phyloP scores from a whole-genome alignment of 2,888 invertebrate species.

The Tenthredo notha region DNA sequence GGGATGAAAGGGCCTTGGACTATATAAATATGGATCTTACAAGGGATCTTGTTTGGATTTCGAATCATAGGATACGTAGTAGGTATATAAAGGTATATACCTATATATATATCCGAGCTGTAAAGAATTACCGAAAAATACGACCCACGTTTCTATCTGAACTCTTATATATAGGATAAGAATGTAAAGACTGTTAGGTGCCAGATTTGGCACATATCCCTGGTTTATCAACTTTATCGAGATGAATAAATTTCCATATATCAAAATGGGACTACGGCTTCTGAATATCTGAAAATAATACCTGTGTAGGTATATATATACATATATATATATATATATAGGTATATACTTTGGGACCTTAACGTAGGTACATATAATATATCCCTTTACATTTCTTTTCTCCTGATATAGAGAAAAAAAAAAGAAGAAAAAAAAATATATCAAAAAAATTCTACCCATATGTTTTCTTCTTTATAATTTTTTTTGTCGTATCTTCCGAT shows the following conservation, averaged over 20 bases:
- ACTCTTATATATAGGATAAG: constrained; percentile 1
- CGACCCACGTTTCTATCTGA: constrained; percentile 14
- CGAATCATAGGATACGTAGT: neutral
- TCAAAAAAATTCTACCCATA: neutral
- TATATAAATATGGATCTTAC: neutral
- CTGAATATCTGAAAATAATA: constrained; percentile 64
- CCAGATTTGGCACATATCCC: constrained; percentile 63
- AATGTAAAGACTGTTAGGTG: constrained; percentile 36
- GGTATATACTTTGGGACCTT: neutral
- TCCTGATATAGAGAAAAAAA: neutral
- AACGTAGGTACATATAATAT: neutral
- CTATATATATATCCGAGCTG: neutral
- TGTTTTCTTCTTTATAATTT: neutral
- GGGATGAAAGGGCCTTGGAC: no score
- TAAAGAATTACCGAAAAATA: constrained; percentile 2
- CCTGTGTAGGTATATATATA: neutral
- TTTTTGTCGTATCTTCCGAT: neutral
- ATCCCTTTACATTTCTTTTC: neutral
- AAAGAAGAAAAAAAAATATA: neutral
- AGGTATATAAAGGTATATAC: neutral
- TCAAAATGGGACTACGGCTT: constrained; percentile 51
- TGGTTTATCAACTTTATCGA: constrained; percentile 68
- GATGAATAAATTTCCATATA: constrained; percentile 69
- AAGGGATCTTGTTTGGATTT: neutral
- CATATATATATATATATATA: no score